phyloP scores from a whole-genome alignment of 2,888 invertebrate genomes.

The Epinotia demarniana region DNA sequence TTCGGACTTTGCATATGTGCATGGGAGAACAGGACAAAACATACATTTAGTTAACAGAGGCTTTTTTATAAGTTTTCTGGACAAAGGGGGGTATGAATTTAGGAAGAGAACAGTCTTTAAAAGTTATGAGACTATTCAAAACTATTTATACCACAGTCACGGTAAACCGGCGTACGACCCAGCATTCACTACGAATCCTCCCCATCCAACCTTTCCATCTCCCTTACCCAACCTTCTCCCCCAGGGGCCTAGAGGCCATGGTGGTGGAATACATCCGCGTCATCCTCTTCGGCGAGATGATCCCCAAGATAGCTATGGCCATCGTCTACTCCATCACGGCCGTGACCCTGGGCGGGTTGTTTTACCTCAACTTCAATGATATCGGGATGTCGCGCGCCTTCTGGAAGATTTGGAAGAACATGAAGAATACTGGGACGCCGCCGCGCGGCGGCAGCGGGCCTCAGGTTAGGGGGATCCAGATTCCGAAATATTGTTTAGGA shows the following conservation, averaged over 20 bases:
- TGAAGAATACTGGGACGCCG: slow-evolving; percentile 59
- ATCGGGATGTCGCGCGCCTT: slow-evolving; percentile 89
- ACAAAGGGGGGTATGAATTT: not conserved
- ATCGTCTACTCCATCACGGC: slow-evolving; percentile 87
- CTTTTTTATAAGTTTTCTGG: too few relatives aligned
- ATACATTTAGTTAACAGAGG: too few relatives aligned
- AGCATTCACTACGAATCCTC: not conserved
- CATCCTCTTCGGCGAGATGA: slow-evolving; percentile 86
- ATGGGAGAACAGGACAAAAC: too few relatives aligned
- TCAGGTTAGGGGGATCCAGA: slow-evolving; percentile 5
- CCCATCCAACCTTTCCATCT: not conserved
- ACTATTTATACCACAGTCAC: not conserved
- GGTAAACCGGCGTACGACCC: not conserved
- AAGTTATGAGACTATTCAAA: not conserved
- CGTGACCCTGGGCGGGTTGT: slow-evolving; percentile 89
- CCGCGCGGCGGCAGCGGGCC: not conserved
- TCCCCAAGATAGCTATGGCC: slow-evolving; percentile 88
- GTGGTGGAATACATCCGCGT: slow-evolving; percentile 91
- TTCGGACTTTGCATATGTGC: too few relatives aligned
- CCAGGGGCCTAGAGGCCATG: slow-evolving; percentile 93
- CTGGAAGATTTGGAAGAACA: slow-evolving; percentile 88
- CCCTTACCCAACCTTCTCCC: slow-evolving; percentile 39
- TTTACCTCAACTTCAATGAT: slow-evolving; percentile 91
- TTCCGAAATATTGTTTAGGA: not conserved
- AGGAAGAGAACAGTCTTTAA: not conserved